Evolutionary conservation across 2,888 invertebrate species (phyloP).

Genomic region (Nasonovia ribisnigri): DNA sequence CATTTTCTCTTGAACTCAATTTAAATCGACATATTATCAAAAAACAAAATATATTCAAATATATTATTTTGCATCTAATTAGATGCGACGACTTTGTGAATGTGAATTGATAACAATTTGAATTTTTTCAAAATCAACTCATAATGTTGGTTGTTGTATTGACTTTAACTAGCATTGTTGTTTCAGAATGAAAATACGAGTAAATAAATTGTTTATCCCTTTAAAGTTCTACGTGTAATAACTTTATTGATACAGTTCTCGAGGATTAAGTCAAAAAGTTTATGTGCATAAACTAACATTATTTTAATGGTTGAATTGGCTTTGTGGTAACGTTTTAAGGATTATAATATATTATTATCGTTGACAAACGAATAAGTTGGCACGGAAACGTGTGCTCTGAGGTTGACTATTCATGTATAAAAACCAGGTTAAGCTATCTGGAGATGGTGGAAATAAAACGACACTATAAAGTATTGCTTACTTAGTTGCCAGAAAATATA

Average conservation of each 20-base stretch:
- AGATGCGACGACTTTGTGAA: neutral
- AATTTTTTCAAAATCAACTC: neutral
- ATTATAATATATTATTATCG: slow-evolving; percentile 36
- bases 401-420: slow-evolving; percentile 33
- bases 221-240: slow-evolving; percentile 8
- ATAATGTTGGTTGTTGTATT: neutral
- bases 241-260: slow-evolving; percentile 25
- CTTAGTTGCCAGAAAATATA: slow-evolving; percentile 23
- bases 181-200: neutral
- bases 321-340: slow-evolving; percentile 7
- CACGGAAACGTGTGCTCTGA: slow-evolving; percentile 43
- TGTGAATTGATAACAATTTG: neutral
- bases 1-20: neutral
- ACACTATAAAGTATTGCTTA: slow-evolving; percentile 12
- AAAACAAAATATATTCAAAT: neutral
- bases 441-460: slow-evolving; percentile 13
- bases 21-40: neutral
- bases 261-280: slow-evolving; percentile 24
- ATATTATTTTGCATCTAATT: neutral
- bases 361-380: slow-evolving; percentile 34
- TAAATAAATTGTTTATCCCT: neutral
- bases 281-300: neutral
- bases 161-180: neutral
- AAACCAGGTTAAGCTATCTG: slow-evolving; percentile 20
- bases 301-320: slow-evolving; percentile 2